Evolutionary conservation across 2,113 vertebrate genomes (phyloP), one percentile per base, ranked within the genome.

Genomic region (Taurulus bubalis): DNA sequence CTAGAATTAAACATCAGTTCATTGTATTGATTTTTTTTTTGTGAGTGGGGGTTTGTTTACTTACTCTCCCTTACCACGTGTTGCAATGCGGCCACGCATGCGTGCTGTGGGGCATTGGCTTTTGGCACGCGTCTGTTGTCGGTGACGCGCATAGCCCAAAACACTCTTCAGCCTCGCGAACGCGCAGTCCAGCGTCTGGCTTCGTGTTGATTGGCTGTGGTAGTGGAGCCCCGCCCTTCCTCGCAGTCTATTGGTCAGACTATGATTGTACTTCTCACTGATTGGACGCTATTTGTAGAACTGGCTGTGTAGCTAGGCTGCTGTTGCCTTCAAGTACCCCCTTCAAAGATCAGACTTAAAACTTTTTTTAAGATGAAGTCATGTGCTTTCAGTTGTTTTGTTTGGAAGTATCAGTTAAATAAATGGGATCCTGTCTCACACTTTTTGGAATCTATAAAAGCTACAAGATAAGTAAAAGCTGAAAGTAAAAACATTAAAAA

Each of bases 271-370:
- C 76, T 67, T 3, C 22, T 47, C n/a, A 3, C 73, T 84, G 58
- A 93, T 94, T 94, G 92, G 94, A 82, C 56, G 80, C 83, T 90
- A 93, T 85, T 93, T 90, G 87, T 91, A 73, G 90, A 65, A 34
- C 30, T 18, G 80, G 36, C 56, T 71, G 76, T 88, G 90, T 91
- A 90, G 87, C 90, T 85, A 85, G 83, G 89, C 85, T 91, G 7
- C 75, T 91, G 89, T 20, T 89, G 84, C 87, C 34, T 92, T 92
- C 69, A 83, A 0, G 80, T 32, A 71, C 70, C 22, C 7, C 7
- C 11, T 6, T 3, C 1, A 10, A 40, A 56, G 8, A 20, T 84
- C 18, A 32, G 18, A 51, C 49, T n/a, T 47, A 6, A 58, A n/a
- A 4, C 3, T 0, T 0, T n/a, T 20, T 60, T 36, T 10, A 20